Evolutionary conservation across 1,140 invertebrate genomes (phyloP), one percentile per base, ranked within the genome.

Genomic region (Drosophila bifasciata): DNA sequence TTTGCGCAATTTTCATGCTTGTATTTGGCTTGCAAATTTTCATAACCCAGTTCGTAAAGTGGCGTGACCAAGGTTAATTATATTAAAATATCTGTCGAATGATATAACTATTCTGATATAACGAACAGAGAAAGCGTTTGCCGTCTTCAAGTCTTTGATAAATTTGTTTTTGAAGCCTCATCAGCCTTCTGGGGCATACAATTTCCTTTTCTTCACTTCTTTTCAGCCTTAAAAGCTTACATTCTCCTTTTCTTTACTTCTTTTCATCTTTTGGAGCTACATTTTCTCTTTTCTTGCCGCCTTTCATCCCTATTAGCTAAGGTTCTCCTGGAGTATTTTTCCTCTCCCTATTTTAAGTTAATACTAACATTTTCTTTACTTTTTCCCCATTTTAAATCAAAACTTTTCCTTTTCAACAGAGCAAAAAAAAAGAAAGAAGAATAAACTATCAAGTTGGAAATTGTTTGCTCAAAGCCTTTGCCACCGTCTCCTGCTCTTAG

Each of bases 11-110:
- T 69, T 50, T 36, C 25, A 40, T 68, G 59, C 23, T 73, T 62
- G 25, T 63, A 60, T 64, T 74, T 45, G 59, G 60, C 52, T 74
- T 75, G 71, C 71, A 74, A 74, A 74, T 74, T 62, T 41, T 73
- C 32, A 59, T 73, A 84, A 81, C 80, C 80, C 77, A 85, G 62
- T 86, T 85, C 73, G 63, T 62, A 73, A 74, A 80, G 73, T 71
- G 80, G 72, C 61, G 69, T 80, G 73, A 86, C 83, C 80, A 76
- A 86, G 79, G 81, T 85, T 86, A 85, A 85, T 86, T 86, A 59
- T 81, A 77, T 86, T 86, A 55, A 73, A 74, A 74, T 70, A 69
- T 68, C 66, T 71, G 21, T 44, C 57, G 56, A 68, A 60, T 51
- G 60, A 60, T 60, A 32, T 46, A 68, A 66, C 62, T 32, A 55